Conservation (phyloP, 2,113 vertebrate genomes). For the Tympanuchus pallidicinctus region DNA sequence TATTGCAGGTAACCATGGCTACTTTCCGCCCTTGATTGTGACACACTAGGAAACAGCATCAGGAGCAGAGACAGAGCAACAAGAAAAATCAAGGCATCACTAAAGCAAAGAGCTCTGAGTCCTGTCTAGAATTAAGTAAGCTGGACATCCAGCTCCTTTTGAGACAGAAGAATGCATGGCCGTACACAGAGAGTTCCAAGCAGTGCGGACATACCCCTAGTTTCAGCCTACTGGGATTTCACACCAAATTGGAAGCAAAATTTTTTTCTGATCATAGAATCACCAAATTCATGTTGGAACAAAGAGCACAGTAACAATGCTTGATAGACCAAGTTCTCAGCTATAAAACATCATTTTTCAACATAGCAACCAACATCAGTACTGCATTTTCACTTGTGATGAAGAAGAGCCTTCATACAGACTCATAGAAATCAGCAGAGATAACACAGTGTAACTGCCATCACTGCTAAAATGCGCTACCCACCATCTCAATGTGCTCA, state of each 20-base stretch:
- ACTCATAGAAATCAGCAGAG: too few relatives aligned
- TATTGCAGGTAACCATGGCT: not conserved
- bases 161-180: constrained; percentile 1
- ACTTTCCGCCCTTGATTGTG: not conserved
- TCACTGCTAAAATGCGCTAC: too few relatives aligned
- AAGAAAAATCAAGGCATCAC: not conserved
- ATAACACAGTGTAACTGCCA: too few relatives aligned
- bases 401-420: not conserved
- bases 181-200: not conserved
- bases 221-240: not conserved
- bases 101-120: not conserved
- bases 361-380: not conserved
- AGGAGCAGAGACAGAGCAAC: not conserved
- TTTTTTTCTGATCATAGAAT: not conserved
- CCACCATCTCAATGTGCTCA: too few relatives aligned
- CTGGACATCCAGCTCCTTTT: not conserved
- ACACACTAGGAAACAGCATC: not conserved
- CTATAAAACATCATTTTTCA: not conserved
- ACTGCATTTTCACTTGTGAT: not conserved
- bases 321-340: not conserved
- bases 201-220: not conserved
- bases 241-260: not conserved
- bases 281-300: not conserved
- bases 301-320: not conserved
- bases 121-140: not conserved